phyloP scores from a whole-genome alignment of 2,113 vertebrate genomes.

The Heliornis fulica region DNA sequence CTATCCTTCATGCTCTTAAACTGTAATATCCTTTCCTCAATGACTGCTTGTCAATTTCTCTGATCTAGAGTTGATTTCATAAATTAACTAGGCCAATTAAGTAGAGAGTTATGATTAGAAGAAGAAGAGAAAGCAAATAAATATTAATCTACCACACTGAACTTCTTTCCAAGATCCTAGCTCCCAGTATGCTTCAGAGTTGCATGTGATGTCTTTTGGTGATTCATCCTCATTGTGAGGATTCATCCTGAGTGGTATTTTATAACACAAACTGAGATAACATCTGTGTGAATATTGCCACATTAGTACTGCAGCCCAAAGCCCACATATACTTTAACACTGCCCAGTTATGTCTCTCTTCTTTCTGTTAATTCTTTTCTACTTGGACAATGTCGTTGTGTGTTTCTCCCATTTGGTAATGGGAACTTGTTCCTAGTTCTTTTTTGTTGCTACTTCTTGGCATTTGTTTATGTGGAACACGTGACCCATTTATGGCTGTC shows the following conservation, averaged over 20 bases:
- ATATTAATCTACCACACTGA: constrained; percentile 66
- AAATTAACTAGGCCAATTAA: constrained; percentile 76
- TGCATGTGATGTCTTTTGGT: background rate
- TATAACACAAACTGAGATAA: background rate
- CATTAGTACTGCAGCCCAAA: background rate
- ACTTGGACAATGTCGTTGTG: background rate
- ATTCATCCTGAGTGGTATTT: too few relatives aligned
- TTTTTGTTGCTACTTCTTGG: background rate
- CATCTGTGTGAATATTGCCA: background rate
- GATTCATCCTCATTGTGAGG: background rate
- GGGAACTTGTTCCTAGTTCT: background rate
- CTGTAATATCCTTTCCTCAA: constrained; percentile 72
- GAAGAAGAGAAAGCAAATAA: constrained; percentile 72
- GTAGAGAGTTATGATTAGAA: constrained; percentile 71
- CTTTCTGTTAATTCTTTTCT: background rate
- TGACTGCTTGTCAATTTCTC: constrained; percentile 75
- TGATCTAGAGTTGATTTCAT: constrained; percentile 77
- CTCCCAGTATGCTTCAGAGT: background rate
- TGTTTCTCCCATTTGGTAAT: background rate
- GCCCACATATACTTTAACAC: background rate
- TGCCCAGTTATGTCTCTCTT: background rate
- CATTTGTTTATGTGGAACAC: background rate
- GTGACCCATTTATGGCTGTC: background rate
- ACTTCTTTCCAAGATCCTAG: constrained; percentile 16
- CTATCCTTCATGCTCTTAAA: constrained; percentile 74